phyloP scores from a whole-genome alignment of 1,140 invertebrate species.

The Saccostrea cuccullata region DNA sequence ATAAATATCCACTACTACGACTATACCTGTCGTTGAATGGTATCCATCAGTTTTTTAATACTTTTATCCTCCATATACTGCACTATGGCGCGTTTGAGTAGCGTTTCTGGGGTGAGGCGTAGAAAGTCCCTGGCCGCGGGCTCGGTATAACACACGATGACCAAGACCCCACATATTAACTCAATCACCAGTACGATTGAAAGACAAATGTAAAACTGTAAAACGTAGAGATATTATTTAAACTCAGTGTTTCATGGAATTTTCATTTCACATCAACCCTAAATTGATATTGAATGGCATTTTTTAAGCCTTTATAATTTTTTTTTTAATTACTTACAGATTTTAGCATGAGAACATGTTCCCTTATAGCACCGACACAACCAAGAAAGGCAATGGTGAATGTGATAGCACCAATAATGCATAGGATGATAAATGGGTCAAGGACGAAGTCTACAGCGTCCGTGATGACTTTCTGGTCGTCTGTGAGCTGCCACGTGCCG shows the following conservation, averaged over 20 bases:
- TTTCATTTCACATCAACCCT: too few relatives aligned
- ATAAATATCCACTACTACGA: not conserved
- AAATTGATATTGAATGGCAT: too few relatives aligned
- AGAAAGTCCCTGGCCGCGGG: conserved; percentile 55
- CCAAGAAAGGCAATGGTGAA: conserved; percentile 95
- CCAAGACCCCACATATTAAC: conserved; percentile 78
- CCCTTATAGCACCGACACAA: conserved; percentile 92
- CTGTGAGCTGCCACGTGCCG: conserved; percentile 93
- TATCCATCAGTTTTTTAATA: conserved; percentile 94
- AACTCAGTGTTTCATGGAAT: too few relatives aligned
- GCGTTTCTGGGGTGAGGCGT: conserved; percentile 86
- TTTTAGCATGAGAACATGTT: conserved; percentile 94
- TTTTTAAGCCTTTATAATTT: too few relatives aligned
- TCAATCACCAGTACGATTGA: conserved; percentile 87
- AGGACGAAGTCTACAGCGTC: conserved; percentile 93
- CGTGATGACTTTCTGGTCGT: conserved; percentile 92
- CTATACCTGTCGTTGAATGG: conserved; percentile 90
- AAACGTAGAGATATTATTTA: conserved; percentile 57
- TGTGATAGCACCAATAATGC: conserved; percentile 92
- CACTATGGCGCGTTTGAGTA: conserved; percentile 92
- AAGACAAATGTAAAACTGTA: conserved; percentile 92
- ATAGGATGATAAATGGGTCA: conserved; percentile 92
- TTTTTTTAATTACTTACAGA: conserved; percentile 85
- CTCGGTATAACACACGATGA: conserved; percentile 83
- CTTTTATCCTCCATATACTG: conserved; percentile 92